These are phyloP conservation scores for Yasuhikotakia modesta DNA, from an alignment of 2,797 vertebrate species.

Conservation along the genomic window DNA sequence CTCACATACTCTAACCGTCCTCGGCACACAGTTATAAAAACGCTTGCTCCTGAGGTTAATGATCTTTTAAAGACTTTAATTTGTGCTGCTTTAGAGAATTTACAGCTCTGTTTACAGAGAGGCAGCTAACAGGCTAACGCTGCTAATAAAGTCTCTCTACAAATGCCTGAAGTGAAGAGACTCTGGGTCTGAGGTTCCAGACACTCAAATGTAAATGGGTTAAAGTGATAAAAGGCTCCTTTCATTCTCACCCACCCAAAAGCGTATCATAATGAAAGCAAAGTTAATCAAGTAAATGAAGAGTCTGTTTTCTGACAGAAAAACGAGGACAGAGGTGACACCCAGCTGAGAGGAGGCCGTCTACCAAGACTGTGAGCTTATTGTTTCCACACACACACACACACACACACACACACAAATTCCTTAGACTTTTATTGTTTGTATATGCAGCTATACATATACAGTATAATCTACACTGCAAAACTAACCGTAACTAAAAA, in stretches of 20 bases:
- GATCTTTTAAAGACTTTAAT: conserved; percentile 51
- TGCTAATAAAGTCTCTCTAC: conserved; percentile 47
- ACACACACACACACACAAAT: too few relatives aligned
- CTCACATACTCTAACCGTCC: not conserved
- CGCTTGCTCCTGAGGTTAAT: conserved; percentile 43
- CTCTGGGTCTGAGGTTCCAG: conserved; percentile 39
- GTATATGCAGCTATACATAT: too few relatives aligned
- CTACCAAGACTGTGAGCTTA: conserved; percentile 46
- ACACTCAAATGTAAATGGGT: conserved; percentile 22
- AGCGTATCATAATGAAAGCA: conserved; percentile 28
- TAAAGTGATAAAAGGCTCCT: conserved; percentile 34
- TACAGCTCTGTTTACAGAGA: conserved; percentile 19
- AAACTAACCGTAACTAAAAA: too few relatives aligned
- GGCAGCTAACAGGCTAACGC: conserved; percentile 34
- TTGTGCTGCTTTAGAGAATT: conserved; percentile 44
- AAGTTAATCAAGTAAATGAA: conserved; percentile 46
- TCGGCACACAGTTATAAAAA: conserved; percentile 44
- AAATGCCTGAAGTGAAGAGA: conserved; percentile 20
- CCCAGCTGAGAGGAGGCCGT: conserved; percentile 29
- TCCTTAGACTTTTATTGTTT: too few relatives aligned
- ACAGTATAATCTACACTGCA: too few relatives aligned
- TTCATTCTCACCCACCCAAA: conserved; percentile 24
- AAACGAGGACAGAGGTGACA: conserved; percentile 17
- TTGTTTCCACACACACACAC: conserved; percentile 2
- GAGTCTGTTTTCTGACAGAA: conserved; percentile 12